Evolutionary conservation across 1,140 invertebrate species (phyloP), one percentile per base, ranked within the genome.

Genomic region (Brachionus paranguensis): DNA sequence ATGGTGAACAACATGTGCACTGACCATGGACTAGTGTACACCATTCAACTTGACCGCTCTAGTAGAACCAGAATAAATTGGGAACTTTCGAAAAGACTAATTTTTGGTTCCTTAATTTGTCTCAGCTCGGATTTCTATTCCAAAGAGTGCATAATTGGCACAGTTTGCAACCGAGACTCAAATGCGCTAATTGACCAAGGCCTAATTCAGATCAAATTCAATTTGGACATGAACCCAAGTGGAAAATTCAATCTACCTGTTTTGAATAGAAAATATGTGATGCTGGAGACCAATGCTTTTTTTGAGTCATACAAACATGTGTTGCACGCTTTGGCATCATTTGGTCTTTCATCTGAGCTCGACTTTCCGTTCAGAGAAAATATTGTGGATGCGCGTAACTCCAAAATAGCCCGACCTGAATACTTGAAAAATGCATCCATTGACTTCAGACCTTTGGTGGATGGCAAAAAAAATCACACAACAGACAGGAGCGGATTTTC

Each of bases 71-170:
- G 64, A 50, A 76, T 86, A 10, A 84, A 86, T 10, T 87, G 87
- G 87, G 68, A 86, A 74, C 65, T 12, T 24, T 89, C 90, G 0
- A 91, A 92, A 86, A 88, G 91, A 68, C 91, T 94, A 47, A 91
- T 93, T 86, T 92, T 88, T 87, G 93, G 93, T 1, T 68, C 60
- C 11, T 20, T 83, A 4, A 12, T 83, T 70, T 47, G 60, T 17
- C 24, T 83, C 5, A 83, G 60, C 12, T 72, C 41, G 5, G 78
- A 81, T 17, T 81, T 64, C 37, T 81, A 41, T 81, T 11, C 29
- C 5, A 64, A 29, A 45, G 78, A 81, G 24, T 81, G 78, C 17
- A 43, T 81, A 45, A 68, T 81, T 20, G 78, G 53, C 11, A 81
- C 33, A 11, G 41, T 81, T 4, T 81, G 78, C 14, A 68, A 81